A percentile compares a stretch with the other conserved stretches of the same genome.
Conservation (phyloP, 2,113 vertebrate species). For the Sylvia atricapilla region DNA sequence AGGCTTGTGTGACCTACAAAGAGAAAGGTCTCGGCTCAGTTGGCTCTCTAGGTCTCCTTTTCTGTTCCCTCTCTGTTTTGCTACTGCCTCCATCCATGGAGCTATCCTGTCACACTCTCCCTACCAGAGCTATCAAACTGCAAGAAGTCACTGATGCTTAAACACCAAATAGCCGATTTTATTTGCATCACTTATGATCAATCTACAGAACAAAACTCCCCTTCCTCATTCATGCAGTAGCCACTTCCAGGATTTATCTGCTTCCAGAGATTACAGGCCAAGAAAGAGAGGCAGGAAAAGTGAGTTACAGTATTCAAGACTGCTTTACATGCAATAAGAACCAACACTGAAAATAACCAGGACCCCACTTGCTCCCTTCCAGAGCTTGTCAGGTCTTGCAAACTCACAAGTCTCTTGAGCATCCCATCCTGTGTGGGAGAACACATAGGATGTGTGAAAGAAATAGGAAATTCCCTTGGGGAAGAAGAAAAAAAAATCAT, state of each 20-base stretch:
- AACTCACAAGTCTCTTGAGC: not conserved
- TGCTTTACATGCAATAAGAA: not conserved
- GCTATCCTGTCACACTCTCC: not conserved
- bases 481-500: not conserved
- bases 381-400: not conserved
- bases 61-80: not conserved
- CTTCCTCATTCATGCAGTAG: not conserved
- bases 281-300: not conserved
- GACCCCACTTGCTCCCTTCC: not conserved
- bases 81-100: not conserved
- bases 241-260: not conserved
- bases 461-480: not conserved
- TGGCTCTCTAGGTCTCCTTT: not conserved
- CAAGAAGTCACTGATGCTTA: not conserved
- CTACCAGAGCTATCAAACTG: not conserved
- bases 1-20: constrained; percentile 36
- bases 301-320: not conserved
- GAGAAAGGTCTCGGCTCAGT: not conserved
- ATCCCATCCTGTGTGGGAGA: not conserved
- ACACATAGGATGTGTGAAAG: not conserved
- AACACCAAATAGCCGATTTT: not conserved
- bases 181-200: not conserved
- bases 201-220: not conserved
- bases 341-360: not conserved
- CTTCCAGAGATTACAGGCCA: not conserved